Evolutionary conservation across 2,888 invertebrate species (phyloP), one percentile per base, ranked within the genome.

Genomic region (Eudasyphora cyanicolor): DNA sequence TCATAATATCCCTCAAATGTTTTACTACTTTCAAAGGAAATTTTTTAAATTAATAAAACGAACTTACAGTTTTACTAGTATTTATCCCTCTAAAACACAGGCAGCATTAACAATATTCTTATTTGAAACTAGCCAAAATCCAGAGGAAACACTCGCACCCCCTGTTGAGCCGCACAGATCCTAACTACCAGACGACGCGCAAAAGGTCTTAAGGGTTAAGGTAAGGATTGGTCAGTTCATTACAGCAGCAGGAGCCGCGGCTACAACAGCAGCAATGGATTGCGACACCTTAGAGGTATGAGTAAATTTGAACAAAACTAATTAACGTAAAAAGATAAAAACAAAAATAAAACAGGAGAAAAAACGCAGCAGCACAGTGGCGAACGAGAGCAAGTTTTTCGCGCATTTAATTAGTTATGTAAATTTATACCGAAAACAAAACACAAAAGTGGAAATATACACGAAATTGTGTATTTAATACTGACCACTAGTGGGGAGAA

Each of bases 131-230:
- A 45, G n/a, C 7, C 45, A 45, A 45, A 45, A n/a, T 6, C 32
- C 45, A n/a, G 45, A 8, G 38, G 17, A 38, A 21, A 35, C 17
- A 17, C 45, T 64, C 76, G 70, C 71, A 80, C 80, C 84, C 76
- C 84, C 84, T 67, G 75, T 73, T 78, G 75, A 49, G 74, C 24
- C 1, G 5, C 64, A 29, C 14, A 60, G 29, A 24, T 57, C 57
- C 57, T 27, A 24, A 27, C n/a, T 49, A 60, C 73, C 49, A 74
- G 73, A 35, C n/a, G 24, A n/a, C n/a, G 4, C 74, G 29, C 54
- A 62, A 49, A 80, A 84, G 77, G 74, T 81, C 71, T 84, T 78
- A 78, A 81, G 80, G 84, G 75, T 78, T 80, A 84, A 78, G 80
- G 54, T 71, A 84, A 78, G 80, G 54, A 67, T 75, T 84, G 83